phyloP scores from a whole-genome alignment of 2,113 vertebrate genomes.

The Oncorhynchus masou region DNA sequence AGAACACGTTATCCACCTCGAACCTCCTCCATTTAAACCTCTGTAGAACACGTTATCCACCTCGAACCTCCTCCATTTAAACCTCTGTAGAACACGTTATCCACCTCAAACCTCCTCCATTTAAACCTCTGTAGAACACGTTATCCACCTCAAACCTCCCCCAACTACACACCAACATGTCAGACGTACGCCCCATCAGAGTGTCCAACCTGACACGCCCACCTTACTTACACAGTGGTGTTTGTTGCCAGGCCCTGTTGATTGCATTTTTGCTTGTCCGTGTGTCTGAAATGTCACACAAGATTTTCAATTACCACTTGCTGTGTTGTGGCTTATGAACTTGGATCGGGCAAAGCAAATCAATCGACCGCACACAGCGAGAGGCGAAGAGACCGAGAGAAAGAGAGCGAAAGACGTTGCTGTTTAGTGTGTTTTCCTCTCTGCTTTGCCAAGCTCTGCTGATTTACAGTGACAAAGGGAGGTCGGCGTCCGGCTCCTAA shows the following conservation, averaged over 20 bases:
- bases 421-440: neutral
- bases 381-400: constrained; percentile 4
- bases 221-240: neutral
- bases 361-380: constrained; percentile 15
- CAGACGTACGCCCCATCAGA: neutral
- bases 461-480: constrained; percentile 18
- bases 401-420: neutral
- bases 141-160: constrained; percentile 3
- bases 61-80: too few species aligned
- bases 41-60: too few species aligned
- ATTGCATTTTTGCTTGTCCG: constrained; percentile 10
- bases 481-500: constrained; percentile 2
- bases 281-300: neutral
- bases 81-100: too few species aligned
- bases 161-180: neutral
- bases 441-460: constrained; percentile 13
- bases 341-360: constrained; percentile 3
- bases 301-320: constrained; percentile 11
- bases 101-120: too few species aligned
- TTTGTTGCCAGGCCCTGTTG: constrained; percentile 18
- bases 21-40: neutral
- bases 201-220: neutral
- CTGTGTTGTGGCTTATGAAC: constrained; percentile 43
- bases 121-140: constrained; percentile 15
- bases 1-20: constrained; percentile 9